Evolutionary conservation across 2,888 invertebrate genomes (phyloP).

Genomic region (Cinara cedri): DNA sequence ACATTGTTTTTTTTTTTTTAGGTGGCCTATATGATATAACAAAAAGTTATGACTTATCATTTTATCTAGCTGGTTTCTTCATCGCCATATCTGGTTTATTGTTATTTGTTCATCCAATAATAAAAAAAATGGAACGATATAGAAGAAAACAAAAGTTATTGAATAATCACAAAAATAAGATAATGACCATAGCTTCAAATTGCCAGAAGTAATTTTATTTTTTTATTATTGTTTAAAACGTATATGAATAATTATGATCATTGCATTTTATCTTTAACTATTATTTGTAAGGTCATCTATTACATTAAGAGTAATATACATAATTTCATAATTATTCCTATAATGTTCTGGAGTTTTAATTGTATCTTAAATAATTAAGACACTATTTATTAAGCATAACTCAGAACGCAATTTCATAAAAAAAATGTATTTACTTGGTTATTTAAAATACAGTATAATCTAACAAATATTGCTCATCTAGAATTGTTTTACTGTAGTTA

Average conservation of each 20-base stretch:
- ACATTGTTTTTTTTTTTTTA: slow-evolving; percentile 63
- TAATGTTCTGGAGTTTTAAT: too few relatives aligned
- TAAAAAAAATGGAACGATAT: slow-evolving; percentile 31
- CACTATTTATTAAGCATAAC: too few relatives aligned
- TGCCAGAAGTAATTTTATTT: slow-evolving; percentile 42
- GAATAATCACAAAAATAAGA: slow-evolving; percentile 43
- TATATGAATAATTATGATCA: slow-evolving; percentile 5
- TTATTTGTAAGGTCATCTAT: too few relatives aligned
- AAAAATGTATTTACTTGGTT: too few relatives aligned
- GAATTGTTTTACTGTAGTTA: too few relatives aligned
- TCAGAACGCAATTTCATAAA: too few relatives aligned
- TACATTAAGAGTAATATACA: too few relatives aligned
- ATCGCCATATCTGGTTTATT: slow-evolving; percentile 77
- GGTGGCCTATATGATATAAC: slow-evolving; percentile 84
- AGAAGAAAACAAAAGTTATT: slow-evolving; percentile 37
- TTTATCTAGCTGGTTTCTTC: slow-evolving; percentile 81
- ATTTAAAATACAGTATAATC: too few relatives aligned
- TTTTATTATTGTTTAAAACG: neutral
- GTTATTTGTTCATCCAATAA: slow-evolving; percentile 62
- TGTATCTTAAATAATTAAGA: too few relatives aligned
- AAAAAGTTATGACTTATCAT: slow-evolving; percentile 77
- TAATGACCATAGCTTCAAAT: slow-evolving; percentile 34
- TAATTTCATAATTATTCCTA: too few relatives aligned
- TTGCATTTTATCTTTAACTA: too few relatives aligned
- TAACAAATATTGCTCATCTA: too few relatives aligned